Conservation (phyloP, 2,113 vertebrate species). For the Gymnorhina tibicen region DNA sequence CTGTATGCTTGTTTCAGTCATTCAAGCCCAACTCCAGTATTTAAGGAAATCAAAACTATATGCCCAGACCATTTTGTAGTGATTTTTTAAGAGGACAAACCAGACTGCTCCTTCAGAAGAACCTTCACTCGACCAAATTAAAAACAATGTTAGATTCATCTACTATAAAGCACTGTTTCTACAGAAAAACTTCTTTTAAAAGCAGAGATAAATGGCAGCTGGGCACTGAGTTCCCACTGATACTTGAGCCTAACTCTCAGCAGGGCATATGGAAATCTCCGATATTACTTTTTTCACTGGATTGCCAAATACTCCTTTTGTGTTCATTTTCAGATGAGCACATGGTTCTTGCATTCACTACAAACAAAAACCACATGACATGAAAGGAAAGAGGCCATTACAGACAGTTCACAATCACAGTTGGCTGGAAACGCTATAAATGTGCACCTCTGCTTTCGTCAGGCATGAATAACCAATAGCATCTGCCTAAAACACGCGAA, state of each 20-base stretch:
- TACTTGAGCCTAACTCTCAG: not conserved
- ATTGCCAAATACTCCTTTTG: not conserved
- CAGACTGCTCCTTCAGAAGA: not conserved
- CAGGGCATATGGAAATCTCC: not conserved
- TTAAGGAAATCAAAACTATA: not conserved
- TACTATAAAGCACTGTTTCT: not conserved
- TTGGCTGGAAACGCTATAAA: not conserved
- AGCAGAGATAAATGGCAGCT: not conserved
- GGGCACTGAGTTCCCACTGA: not conserved
- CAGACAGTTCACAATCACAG: not conserved
- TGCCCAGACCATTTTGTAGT: not conserved
- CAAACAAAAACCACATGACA: accelerated
- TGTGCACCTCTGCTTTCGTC: not conserved
- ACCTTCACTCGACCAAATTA: not conserved
- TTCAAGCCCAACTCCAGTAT: not conserved
- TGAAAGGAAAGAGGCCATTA: not conserved
- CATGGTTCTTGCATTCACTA: accelerated
- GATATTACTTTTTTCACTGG: not conserved
- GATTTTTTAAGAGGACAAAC: not conserved
- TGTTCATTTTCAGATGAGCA: not conserved
- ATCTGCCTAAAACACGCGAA: not conserved
- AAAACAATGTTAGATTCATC: not conserved
- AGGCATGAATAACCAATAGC: not conserved
- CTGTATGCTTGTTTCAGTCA: not conserved
- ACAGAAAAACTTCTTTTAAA: not conserved